phyloP scores from a whole-genome alignment of 2,113 vertebrate species.

The Hirundichthys speculiger region DNA sequence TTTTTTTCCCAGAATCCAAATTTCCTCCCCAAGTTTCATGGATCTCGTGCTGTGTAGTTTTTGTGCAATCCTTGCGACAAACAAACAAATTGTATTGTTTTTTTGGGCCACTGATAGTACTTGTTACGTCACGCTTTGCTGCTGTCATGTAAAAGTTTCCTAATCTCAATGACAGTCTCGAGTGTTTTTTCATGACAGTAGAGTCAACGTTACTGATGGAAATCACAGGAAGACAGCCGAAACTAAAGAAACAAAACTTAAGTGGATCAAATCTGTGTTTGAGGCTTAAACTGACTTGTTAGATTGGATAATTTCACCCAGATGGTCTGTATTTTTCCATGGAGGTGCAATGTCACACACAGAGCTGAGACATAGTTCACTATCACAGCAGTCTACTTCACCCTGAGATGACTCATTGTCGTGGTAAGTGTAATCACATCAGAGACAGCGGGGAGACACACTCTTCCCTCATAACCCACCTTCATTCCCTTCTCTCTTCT shows the following conservation, averaged over 20 bases:
- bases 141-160: too few relatives aligned
- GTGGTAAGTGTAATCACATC: slow-evolving; percentile 59
- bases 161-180: too few relatives aligned
- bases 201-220: too few relatives aligned
- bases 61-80: too few relatives aligned
- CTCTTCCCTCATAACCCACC: slow-evolving; percentile 19
- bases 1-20: too few relatives aligned
- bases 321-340: slow-evolving; percentile 56
- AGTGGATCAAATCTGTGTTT: neutral
- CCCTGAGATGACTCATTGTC: slow-evolving; percentile 65
- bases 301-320: slow-evolving; percentile 36
- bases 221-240: too few relatives aligned
- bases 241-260: neutral
- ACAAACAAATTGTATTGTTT: too few relatives aligned
- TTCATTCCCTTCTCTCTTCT: slow-evolving; percentile 5
- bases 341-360: slow-evolving; percentile 60
- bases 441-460: slow-evolving; percentile 39
- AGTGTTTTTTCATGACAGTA: too few relatives aligned
- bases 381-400: slow-evolving; percentile 53
- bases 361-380: slow-evolving; percentile 41
- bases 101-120: too few relatives aligned
- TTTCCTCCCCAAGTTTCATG: too few relatives aligned
- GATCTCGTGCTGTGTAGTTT: too few relatives aligned
- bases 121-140: too few relatives aligned
- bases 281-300: slow-evolving; percentile 17